phyloP scores from a whole-genome alignment of 2,113 vertebrate genomes.

The Lepus americanus region DNA sequence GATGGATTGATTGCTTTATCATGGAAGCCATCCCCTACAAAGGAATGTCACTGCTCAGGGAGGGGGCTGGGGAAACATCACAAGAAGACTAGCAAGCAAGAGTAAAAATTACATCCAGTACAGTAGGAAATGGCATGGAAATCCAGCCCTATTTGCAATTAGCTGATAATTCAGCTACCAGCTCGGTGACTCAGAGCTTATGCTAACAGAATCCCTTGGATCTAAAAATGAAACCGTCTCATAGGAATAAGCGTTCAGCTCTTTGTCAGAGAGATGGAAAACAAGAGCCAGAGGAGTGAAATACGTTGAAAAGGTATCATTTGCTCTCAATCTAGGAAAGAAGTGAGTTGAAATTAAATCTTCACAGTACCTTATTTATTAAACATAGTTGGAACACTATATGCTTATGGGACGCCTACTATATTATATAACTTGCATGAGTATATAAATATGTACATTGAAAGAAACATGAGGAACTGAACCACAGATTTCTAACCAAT shows the following conservation, averaged over 20 bases:
- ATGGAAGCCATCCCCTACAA: slow-evolving; percentile 27
- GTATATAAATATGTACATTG: slow-evolving; percentile 15
- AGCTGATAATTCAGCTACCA: slow-evolving; percentile 45
- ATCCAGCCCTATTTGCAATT: slow-evolving; percentile 28
- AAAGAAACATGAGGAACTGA: slow-evolving; percentile 50
- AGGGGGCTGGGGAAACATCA: neutral
- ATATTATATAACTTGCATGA: slow-evolving; percentile 3
- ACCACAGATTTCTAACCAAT: neutral
- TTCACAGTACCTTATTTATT: slow-evolving; percentile 6
- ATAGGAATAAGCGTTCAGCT: slow-evolving; percentile 17
- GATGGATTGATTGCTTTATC: slow-evolving; percentile 53
- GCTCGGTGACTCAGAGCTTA: slow-evolving; percentile 31
- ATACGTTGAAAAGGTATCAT: neutral
- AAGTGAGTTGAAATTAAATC: neutral
- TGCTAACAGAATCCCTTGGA: slow-evolving; percentile 44
- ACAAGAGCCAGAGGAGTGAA: slow-evolving; percentile 1
- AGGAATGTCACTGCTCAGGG: slow-evolving; percentile 54
- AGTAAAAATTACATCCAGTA: slow-evolving; percentile 55
- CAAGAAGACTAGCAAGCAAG: slow-evolving; percentile 6
- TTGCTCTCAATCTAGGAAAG: slow-evolving; percentile 29
- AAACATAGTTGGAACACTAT: neutral
- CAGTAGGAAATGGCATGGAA: slow-evolving; percentile 36
- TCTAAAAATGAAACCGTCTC: slow-evolving; percentile 34
- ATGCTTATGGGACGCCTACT: slow-evolving; percentile 43
- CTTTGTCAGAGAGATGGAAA: slow-evolving; percentile 49